Evolutionary conservation across 2,113 vertebrate species (phyloP), one percentile per base, ranked within the genome.

Genomic region (Egretta garzetta): DNA sequence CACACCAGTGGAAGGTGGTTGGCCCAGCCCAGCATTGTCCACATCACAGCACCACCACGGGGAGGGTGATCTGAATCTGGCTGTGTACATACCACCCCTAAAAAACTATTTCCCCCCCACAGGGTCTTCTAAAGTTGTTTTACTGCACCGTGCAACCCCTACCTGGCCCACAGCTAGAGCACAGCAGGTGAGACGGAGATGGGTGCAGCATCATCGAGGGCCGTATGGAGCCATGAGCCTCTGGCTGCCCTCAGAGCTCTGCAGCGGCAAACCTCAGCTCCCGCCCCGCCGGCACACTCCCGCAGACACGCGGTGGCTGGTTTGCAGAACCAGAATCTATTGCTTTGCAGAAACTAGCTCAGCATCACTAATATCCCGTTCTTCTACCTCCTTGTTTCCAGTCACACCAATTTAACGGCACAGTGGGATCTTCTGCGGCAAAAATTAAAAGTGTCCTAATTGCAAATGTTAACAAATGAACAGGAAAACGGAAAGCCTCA

Each of bases 391-490:
- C 58, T 53, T 49, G 62, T 68, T 60, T 55, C 62, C 45, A 73
- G n/a, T 49, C 72, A 59, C 49, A n/a, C 27, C 37, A 19, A 87
- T 87, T 70, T 53, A 80, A 43, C 55, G 30, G 43, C 77, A 55
- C 50, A 73, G 77, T 43, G 60, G 56, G 56, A 83, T 70, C 60
- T 73, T 62, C n/a, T 43, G 50, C 6, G 7, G 27, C 37, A 83
- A 93, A 82, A 68, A 77, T 72, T 67, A 52, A 23, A 87, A 72
- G 72, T 10, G 53, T 58, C 59, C 53, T 93, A 93, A 90, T 41
- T 79, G 81, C 55, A 87, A 90, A 64, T 43, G 50, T 64, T 86
- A 86, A 84, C 56, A 74, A 87, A 62, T 41, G 62, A 88, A 79
- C 0, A 1, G 52, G 72, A 86, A 90, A 93, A 93, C 1, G 3